Conservation (phyloP, 2,888 invertebrate species). For the Macrophya annulata region DNA sequence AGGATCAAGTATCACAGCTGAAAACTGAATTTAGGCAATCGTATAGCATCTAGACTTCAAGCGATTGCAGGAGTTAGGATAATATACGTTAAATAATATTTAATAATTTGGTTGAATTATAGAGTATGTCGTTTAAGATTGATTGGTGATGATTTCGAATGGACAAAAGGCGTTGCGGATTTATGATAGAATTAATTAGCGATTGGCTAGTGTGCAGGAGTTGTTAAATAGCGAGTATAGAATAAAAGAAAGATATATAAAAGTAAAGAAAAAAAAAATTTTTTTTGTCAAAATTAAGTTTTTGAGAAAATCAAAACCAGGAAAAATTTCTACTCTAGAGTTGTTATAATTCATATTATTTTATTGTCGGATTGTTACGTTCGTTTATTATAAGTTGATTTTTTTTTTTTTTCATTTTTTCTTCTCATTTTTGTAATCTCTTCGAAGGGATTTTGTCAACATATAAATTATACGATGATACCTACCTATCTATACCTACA, state of each 20-base stretch:
- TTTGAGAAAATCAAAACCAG: too few species aligned
- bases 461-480: too few species aligned
- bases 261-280: too few species aligned
- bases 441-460: neutral
- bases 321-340: too few species aligned
- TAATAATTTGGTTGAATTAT: neutral
- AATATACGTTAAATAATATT: constrained; percentile 59
- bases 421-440: neutral
- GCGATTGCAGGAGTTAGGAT: constrained; percentile 62
- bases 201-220: neutral
- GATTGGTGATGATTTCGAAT: neutral
- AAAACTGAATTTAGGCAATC: constrained; percentile 49
- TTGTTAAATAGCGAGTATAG: constrained; percentile 43
- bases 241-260: neutral
- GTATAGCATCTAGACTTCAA: constrained; percentile 67
- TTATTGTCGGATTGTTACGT: too few species aligned
- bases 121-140: neutral
- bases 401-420: neutral
- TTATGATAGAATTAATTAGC: constrained; percentile 17
- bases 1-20: neutral
- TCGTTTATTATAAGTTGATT: too few species aligned
- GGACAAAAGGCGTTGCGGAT: neutral
- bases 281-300: too few species aligned
- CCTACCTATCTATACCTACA: neutral
- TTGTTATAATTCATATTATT: too few species aligned